Evolutionary conservation across 2,888 invertebrate genomes (phyloP).

Genomic region (Horisme vitalbata): DNA sequence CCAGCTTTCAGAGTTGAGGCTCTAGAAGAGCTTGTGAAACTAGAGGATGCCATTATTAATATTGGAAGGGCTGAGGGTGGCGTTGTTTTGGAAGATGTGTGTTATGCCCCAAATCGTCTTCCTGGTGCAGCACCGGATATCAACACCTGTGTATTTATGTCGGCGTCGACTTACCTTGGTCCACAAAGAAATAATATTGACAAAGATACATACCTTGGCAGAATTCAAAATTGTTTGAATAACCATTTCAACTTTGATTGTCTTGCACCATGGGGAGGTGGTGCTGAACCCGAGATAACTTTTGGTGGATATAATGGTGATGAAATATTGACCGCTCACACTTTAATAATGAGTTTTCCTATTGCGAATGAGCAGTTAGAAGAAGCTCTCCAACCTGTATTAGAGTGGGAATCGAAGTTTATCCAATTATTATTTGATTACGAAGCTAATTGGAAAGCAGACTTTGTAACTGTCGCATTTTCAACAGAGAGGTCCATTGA

Average conservation of each 20-base stretch:
- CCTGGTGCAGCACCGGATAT: conserved; percentile 81
- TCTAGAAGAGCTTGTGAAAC: conserved; percentile 85
- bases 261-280: conserved; percentile 93
- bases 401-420: conserved; percentile 90
- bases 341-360: conserved; percentile 89
- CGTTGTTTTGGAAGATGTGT: conserved; percentile 83
- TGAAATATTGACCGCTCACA: conserved; percentile 69
- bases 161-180: conserved; percentile 79
- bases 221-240: conserved; percentile 67
- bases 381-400: conserved; percentile 81
- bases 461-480: conserved; percentile 87
- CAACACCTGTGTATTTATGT: conserved; percentile 89
- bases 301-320: conserved; percentile 89
- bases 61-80: conserved; percentile 82
- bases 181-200: conserved; percentile 80
- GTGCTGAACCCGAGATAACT: conserved; percentile 91
- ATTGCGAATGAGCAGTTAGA: conserved; percentile 87
- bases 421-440: conserved; percentile 86
- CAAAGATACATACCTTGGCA: conserved; percentile 61
- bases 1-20: conserved; percentile 92
- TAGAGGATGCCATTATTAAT: conserved; percentile 86
- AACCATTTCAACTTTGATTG: conserved; percentile 81
- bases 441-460: conserved; percentile 70
- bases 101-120: conserved; percentile 91
- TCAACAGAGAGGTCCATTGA: conserved; percentile 93